Evolutionary conservation across 1,140 invertebrate species (phyloP).

Genomic region (Eriosoma lanigerum): DNA sequence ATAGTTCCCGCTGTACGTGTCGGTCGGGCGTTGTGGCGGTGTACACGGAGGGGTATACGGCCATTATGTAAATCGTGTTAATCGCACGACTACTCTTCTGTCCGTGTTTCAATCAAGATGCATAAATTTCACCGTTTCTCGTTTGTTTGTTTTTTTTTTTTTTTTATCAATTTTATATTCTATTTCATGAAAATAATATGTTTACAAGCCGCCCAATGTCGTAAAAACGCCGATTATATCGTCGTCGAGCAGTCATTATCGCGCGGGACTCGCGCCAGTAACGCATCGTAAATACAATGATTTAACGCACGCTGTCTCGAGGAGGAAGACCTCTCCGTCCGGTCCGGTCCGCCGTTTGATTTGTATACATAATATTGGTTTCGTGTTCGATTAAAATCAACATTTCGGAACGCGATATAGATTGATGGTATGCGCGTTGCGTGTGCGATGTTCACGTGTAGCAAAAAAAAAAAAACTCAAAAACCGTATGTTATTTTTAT

Average conservation of each 20-base stretch:
- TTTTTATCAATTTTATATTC: neutral
- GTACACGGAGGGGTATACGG: neutral
- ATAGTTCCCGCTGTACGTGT: no score
- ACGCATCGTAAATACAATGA: slow-evolving; percentile 13
- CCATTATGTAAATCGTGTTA: slow-evolving; percentile 42
- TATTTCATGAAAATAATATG: slow-evolving; percentile 40
- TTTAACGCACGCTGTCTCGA: slow-evolving; percentile 30
- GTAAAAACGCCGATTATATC: slow-evolving; percentile 43
- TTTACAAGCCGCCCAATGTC: slow-evolving; percentile 41
- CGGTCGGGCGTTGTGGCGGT: neutral
- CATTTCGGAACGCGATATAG: no score
- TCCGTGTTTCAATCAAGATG: slow-evolving; percentile 42
- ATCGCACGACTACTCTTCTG: slow-evolving; percentile 40
- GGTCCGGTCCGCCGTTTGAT: slow-evolving; percentile 1
- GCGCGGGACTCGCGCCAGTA: neutral
- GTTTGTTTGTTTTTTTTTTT: neutral
- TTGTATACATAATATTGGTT: neutral
- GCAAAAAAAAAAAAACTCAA: no score
- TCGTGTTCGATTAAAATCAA: slow-evolving; percentile 27
- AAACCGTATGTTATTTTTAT: no score
- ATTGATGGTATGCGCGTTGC: neutral
- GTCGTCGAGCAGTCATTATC: slow-evolving; percentile 19
- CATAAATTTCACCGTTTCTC: slow-evolving; percentile 39
- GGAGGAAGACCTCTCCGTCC: neutral
- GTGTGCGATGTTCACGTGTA: no score